These are phyloP conservation scores for Lophochroa leadbeateri DNA, from an alignment of 2,113 vertebrate species.

Conservation along the genomic window DNA sequence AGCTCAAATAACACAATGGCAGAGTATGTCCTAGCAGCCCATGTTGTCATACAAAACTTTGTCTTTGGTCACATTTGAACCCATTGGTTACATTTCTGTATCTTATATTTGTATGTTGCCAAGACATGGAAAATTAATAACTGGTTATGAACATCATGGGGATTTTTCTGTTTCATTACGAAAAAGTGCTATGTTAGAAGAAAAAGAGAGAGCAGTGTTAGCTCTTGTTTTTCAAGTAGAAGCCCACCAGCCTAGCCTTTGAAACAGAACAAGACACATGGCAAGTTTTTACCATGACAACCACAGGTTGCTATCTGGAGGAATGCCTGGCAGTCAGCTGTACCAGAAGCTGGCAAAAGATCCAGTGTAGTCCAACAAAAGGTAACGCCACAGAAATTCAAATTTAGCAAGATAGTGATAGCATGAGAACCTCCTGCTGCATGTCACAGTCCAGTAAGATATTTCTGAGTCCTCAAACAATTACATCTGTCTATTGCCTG, in stretches of 20 bases:
- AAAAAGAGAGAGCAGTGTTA: not conserved
- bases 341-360: not conserved
- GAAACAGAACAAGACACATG: not conserved
- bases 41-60: not conserved
- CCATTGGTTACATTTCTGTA: not conserved
- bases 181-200: not conserved
- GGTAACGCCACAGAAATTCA: not conserved
- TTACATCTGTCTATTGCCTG: not conserved
- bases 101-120: not conserved
- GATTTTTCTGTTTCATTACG: not conserved
- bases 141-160: not conserved
- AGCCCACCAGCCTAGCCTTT: not conserved
- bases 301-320: not conserved
- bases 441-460: not conserved
- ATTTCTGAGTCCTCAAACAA: not conserved
- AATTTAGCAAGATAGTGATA: not conserved
- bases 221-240: not conserved
- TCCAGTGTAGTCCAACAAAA: not conserved
- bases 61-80: not conserved
- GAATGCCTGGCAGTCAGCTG: not conserved
- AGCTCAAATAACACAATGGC: not conserved
- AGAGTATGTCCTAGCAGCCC: not conserved
- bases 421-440: not conserved
- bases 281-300: not conserved
- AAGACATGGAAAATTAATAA: not conserved